These are phyloP conservation scores for Chitala chitala DNA, from an alignment of 2,113 vertebrate species.

Conservation along the genomic window DNA sequence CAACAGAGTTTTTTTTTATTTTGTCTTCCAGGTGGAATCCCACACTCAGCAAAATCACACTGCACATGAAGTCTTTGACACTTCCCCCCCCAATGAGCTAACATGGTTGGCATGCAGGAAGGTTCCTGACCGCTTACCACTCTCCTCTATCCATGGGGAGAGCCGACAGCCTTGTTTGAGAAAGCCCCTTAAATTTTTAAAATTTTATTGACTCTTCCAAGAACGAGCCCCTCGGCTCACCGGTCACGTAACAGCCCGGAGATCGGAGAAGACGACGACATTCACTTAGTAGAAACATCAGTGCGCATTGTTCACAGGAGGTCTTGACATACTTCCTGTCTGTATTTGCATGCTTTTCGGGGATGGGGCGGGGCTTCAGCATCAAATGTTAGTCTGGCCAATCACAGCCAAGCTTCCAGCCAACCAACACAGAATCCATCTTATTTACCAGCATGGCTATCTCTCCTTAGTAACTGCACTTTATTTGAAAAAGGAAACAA, in stretches of 20 bases:
- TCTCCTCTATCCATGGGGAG: slow-evolving; percentile 59
- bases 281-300: neutral
- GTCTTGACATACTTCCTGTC: neutral
- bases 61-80: neutral
- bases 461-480: too few species aligned
- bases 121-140: neutral
- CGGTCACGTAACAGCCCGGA: slow-evolving; percentile 36
- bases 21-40: neutral
- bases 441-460: too few species aligned
- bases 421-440: too few species aligned
- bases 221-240: slow-evolving; percentile 40
- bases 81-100: slow-evolving; percentile 1
- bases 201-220: slow-evolving; percentile 55
- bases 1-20: neutral
- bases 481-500: too few species aligned
- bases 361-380: neutral
- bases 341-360: neutral
- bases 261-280: slow-evolving; percentile 32
- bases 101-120: neutral
- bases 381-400: neutral
- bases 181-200: slow-evolving; percentile 54
- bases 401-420: neutral
- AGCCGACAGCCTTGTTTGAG: slow-evolving; percentile 49
- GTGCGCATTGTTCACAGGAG: neutral
- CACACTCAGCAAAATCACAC: neutral